Evolutionary conservation across 1,140 invertebrate genomes (phyloP).

Genomic region (Leptinotarsa defecta): DNA sequence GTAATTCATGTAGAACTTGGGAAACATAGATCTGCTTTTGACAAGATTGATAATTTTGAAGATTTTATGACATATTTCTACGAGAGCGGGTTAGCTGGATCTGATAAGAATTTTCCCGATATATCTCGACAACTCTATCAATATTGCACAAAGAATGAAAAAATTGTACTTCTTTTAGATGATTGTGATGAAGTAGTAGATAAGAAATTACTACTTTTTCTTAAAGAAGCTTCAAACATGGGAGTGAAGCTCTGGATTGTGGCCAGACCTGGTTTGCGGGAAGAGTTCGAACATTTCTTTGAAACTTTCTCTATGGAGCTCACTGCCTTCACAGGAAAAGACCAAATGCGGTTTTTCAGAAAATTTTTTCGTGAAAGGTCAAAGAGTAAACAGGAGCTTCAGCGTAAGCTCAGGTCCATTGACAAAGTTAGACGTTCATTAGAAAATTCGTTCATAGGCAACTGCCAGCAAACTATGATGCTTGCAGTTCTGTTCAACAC

Average conservation of each 20-base stretch:
- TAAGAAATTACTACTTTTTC: neutral
- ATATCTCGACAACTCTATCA: neutral
- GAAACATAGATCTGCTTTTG: neutral
- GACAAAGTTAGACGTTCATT: neutral
- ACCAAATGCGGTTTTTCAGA: neutral
- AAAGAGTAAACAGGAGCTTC: neutral
- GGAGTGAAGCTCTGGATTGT: slow-evolving; percentile 15
- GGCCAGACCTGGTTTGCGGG: slow-evolving; percentile 1
- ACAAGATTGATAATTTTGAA: neutral
- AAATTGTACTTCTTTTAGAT: neutral
- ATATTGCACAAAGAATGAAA: neutral
- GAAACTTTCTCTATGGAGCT: slow-evolving; percentile 8
- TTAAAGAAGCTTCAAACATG: slow-evolving; percentile 2
- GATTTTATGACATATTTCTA: slow-evolving; percentile 3
- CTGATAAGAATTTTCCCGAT: neutral
- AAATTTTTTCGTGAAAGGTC: neutral
- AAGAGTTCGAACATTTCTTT: slow-evolving; percentile 6
- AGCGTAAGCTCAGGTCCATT: neutral
- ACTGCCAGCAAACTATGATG: slow-evolving; percentile 22
- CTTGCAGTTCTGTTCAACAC: neutral
- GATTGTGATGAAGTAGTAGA: slow-evolving; percentile 17
- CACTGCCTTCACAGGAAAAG: slow-evolving; percentile 10
- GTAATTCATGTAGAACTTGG: slow-evolving; percentile 3
- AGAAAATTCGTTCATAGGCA: slow-evolving; percentile 1
- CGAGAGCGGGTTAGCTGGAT: neutral